A percentile compares a stretch with the other conserved stretches of the same genome.
Evolutionary conservation across 1,140 invertebrate genomes (phyloP).

Genomic region (Berghia stephanieae): DNA sequence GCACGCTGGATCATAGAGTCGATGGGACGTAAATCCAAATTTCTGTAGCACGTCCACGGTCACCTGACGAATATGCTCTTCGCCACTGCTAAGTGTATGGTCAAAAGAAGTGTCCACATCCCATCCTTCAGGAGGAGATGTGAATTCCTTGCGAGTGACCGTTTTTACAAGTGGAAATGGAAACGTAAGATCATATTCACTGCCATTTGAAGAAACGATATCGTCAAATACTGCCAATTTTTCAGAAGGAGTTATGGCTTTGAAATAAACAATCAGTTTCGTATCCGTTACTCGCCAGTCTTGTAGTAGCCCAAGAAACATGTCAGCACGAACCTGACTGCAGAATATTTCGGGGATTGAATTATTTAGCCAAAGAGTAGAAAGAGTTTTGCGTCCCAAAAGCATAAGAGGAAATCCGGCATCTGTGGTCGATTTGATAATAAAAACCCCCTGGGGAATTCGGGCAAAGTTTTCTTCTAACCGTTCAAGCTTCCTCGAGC

Average conservation of each 20-base stretch:
- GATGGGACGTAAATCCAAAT: conserved; percentile 33
- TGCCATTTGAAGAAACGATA: conserved; percentile 29
- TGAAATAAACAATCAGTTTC: conserved; percentile 40
- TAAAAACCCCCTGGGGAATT: conserved; percentile 45
- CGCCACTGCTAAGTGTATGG: conserved; percentile 44
- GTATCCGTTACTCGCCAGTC: conserved; percentile 43
- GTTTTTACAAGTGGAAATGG: conserved; percentile 43
- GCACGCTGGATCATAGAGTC: conserved; percentile 47
- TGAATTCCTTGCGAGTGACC: conserved; percentile 42
- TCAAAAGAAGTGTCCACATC: conserved; percentile 48
- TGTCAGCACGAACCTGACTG: conserved; percentile 43
- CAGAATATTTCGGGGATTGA: conserved; percentile 49
- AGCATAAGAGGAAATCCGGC: conserved; percentile 8
- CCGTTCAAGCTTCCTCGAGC: conserved; percentile 27
- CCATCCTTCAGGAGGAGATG: conserved; percentile 49
- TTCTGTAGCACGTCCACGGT: conserved; percentile 38
- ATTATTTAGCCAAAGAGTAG: conserved; percentile 41
- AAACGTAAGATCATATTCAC: conserved; percentile 40
- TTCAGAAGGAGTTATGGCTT: conserved; percentile 36
- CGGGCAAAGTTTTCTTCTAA: conserved; percentile 30
- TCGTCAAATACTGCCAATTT: conserved; percentile 43
- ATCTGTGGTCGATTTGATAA: conserved; percentile 32
- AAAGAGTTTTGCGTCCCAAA: conserved; percentile 45
- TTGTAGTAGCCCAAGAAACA: conserved; percentile 42
- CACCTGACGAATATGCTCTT: conserved; percentile 39